Evolutionary conservation across 2,888 invertebrate genomes (phyloP), one percentile per base, ranked within the genome.

Genomic region (Lasioglossum pauxillum): DNA sequence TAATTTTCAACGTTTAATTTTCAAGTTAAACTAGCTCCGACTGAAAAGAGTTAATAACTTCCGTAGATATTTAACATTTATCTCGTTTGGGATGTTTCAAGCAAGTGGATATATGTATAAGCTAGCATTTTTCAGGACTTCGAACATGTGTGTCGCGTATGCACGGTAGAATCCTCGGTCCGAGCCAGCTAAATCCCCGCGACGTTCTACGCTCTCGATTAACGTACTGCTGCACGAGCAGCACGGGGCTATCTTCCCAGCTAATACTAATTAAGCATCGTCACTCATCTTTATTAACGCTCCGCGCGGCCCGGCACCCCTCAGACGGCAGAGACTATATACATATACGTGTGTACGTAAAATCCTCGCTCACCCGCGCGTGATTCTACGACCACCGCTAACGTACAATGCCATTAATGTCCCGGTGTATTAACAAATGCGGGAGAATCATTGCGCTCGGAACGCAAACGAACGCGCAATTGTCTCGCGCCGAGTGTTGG

Each of bases 221-320:
- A 86, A 82, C 82, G 84, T 73, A 82, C 69, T 78, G 79, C 44
- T 35, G 41, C 72, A 57, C 64, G 76, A 78, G 53, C 79, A 75
- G 60, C 60, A 38, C 77, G 53, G 57, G 78, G 79, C 75, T 83
- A 87, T 83, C 84, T 85, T 87, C 83, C 60, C 75, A 69, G 88
- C 82, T 86, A 89, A 88, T 85, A 88, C 84, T 87, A 90, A 90
- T 90, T 87, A 90, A 90, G 84, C 85, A 76, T 85, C 88, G 88
- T 89, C 90, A 64, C 88, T 88, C 88, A 83, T 90, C 90, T 90
- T 89, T 90, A 90, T 90, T 90, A 90, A 87, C 75, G 86, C 79
- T n/a, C 31, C 27, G 31, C 49, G 27, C 57, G 60, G 46, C 73
- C 49, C 46, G 46, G 77, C 44, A 19, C 44, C 82, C 60, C 79